Conservation (phyloP, 2,797 vertebrate species). For the Euthynnus affinis region DNA sequence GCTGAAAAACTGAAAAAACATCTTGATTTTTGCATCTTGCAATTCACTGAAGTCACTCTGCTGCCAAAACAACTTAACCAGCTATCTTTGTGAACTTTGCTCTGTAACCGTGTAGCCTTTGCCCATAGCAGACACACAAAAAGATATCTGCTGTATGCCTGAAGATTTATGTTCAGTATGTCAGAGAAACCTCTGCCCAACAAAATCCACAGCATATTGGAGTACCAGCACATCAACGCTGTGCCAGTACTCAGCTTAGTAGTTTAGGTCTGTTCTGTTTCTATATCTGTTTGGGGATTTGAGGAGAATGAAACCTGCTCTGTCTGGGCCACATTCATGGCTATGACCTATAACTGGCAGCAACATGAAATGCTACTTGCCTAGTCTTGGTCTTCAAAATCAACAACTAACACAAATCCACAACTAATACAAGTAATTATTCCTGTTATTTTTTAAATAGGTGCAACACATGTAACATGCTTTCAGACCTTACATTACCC, state of each 20-base stretch:
- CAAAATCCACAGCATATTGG: neutral
- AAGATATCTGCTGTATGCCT: neutral
- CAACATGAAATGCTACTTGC: neutral
- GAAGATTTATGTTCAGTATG: neutral
- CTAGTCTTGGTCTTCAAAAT: neutral
- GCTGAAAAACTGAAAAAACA: neutral
- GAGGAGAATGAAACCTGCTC: neutral
- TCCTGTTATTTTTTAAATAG: no score
- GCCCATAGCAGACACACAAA: neutral
- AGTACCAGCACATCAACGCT: neutral
- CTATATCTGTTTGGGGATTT: neutral
- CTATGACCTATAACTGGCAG: neutral
- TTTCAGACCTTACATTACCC: no score
- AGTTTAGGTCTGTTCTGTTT: neutral
- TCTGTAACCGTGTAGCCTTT: neutral
- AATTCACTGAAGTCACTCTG: neutral
- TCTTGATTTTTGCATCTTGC: neutral
- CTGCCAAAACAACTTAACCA: neutral
- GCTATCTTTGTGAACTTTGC: conserved; percentile 7
- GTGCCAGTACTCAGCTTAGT: neutral
- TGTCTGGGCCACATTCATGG: no score
- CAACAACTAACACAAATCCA: no score
- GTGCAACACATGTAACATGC: no score
- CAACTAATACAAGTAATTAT: no score
- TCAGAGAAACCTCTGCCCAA: conserved; percentile 9